These are phyloP conservation scores for Zosterops japonicus DNA, from an alignment of 2,113 vertebrate genomes.

Conservation along the genomic window DNA sequence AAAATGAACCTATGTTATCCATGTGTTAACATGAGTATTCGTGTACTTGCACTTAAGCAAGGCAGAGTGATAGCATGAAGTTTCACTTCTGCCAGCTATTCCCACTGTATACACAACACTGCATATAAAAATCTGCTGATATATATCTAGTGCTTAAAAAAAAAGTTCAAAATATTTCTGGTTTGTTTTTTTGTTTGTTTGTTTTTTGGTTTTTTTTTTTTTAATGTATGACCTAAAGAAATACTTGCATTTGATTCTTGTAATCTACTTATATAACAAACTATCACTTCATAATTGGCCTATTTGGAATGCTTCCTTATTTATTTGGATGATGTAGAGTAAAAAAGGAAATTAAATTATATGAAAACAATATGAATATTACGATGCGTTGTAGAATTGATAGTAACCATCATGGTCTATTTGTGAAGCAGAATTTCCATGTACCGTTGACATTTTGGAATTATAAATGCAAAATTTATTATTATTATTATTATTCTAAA, in stretches of 20 bases:
- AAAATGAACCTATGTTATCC: neutral
- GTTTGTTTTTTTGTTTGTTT: too few species aligned
- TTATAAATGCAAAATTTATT: neutral
- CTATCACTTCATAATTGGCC: neutral
- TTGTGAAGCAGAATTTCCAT: neutral
- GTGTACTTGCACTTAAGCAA: neutral
- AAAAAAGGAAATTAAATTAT: neutral
- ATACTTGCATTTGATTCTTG: neutral
- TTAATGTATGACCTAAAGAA: neutral
- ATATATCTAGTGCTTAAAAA: neutral
- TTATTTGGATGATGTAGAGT: neutral
- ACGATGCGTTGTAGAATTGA: neutral
- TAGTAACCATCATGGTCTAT: neutral
- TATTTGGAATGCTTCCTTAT: neutral
- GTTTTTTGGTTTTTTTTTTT: too few species aligned
- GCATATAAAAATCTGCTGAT: neutral
- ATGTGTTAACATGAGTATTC: neutral
- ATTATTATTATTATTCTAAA: neutral
- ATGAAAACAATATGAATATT: neutral
- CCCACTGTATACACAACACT: neutral
- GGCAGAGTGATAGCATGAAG: neutral
- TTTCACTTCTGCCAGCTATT: neutral
- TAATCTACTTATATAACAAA: neutral
- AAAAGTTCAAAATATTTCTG: neutral
- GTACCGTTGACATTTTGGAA: neutral